Conservation (phyloP, 23 tunicate genomes). For the Trididemnum nubilum region DNA sequence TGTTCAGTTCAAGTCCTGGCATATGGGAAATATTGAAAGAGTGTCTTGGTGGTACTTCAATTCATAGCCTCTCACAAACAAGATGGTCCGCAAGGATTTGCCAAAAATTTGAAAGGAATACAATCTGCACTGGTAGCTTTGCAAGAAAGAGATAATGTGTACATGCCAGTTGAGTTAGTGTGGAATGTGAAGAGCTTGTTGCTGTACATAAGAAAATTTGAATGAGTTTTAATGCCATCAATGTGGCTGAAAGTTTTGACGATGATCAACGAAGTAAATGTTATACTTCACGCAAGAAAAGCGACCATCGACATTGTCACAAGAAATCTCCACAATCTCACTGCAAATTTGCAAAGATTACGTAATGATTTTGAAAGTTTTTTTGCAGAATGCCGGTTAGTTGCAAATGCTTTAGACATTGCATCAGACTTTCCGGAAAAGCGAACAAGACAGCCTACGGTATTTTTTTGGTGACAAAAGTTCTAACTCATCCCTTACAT, state of each 20-base stretch:
- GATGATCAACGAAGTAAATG: neutral
- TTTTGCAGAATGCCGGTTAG: neutral
- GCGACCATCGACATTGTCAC: neutral
- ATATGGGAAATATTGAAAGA: neutral
- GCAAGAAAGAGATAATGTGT: neutral
- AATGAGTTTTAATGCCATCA: neutral
- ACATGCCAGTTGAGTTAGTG: neutral
- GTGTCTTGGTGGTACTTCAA: neutral
- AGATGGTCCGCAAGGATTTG: constrained; percentile 15
- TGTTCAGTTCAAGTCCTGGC: constrained; percentile 4
- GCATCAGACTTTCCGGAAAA: too few species aligned
- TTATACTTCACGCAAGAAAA: neutral
- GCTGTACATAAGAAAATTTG: neutral
- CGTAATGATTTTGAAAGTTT: neutral
- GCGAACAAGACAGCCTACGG: too few species aligned
- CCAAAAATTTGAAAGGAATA: neutral
- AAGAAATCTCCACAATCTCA: neutral
- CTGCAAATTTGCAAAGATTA: neutral
- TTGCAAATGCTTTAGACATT: neutral
- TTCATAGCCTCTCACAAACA: constrained; percentile 6
- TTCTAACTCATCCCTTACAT: too few species aligned
- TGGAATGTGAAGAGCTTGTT: neutral
- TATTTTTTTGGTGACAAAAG: too few species aligned
- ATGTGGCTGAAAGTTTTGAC: constrained; percentile 3
- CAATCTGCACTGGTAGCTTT: neutral